phyloP scores from a whole-genome alignment of 2,113 vertebrate species.

The Deroptyus accipitrinus region DNA sequence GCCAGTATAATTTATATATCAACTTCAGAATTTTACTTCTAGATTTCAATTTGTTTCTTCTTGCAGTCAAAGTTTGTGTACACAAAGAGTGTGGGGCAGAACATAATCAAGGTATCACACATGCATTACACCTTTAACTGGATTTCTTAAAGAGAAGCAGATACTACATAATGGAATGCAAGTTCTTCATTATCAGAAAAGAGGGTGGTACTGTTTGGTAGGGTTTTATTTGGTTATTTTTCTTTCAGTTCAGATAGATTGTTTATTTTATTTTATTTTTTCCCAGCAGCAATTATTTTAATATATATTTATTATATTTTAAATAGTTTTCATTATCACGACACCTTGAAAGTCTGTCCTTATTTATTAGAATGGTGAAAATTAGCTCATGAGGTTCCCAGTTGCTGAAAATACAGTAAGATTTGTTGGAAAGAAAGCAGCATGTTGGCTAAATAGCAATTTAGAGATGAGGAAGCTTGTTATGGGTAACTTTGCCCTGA shows the following conservation, averaged over 20 bases:
- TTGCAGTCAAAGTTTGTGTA: background rate
- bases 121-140: background rate
- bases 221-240: background rate
- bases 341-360: background rate
- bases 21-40: background rate
- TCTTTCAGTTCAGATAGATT: background rate
- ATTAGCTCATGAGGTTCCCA: background rate
- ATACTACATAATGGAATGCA: background rate
- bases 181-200: background rate
- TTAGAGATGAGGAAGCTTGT: background rate
- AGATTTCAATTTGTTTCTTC: background rate
- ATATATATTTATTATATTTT: background rate
- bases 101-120: background rate
- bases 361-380: background rate
- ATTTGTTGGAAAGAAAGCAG: conserved; percentile 1
- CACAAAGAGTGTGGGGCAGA: background rate
- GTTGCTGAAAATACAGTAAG: background rate
- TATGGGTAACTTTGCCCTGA: background rate
- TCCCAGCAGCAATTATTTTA: background rate
- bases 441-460: background rate
- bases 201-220: background rate
- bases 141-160: background rate
- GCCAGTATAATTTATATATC: background rate
- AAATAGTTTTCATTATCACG: background rate
- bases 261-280: background rate